Evolutionary conservation across 1,140 invertebrate genomes (phyloP).

Genomic region (Lysiphlebus fabarum): DNA sequence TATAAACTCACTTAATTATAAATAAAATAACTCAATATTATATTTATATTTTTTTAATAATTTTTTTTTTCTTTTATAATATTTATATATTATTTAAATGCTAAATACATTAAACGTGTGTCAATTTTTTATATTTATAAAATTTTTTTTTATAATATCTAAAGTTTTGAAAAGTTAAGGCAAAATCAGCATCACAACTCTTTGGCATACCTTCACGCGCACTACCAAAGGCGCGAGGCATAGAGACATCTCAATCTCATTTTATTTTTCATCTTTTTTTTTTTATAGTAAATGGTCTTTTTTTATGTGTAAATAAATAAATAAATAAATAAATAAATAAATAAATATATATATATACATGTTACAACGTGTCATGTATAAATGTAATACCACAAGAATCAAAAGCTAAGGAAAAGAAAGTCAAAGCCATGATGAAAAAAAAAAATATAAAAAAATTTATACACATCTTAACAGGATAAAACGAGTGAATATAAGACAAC

Average conservation of each 20-base stretch:
- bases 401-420: background rate
- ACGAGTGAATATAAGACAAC: background rate
- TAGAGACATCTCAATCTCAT: constrained; percentile 40
- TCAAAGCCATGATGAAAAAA: background rate
- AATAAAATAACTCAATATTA: too few species aligned
- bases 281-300: background rate
- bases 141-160: background rate
- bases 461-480: constrained; percentile 1
- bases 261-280: constrained; percentile 15
- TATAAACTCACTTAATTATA: too few species aligned
- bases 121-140: too few species aligned
- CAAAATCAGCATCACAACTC: constrained; percentile 20
- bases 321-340: too few species aligned
- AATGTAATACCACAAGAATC: constrained; percentile 15
- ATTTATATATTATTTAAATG: too few species aligned
- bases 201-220: constrained; percentile 41
- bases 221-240: constrained; percentile 29
- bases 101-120: too few species aligned
- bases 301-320: constrained; percentile 19
- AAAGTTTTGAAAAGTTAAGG: background rate
- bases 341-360: too few species aligned
- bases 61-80: too few species aligned
- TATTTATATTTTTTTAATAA: too few species aligned
- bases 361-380: too few species aligned
- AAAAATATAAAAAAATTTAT: too few species aligned